Base-by-base conservation (phyloP, 2,113 vertebrate species). In the Paratilapia polleni region DNA sequence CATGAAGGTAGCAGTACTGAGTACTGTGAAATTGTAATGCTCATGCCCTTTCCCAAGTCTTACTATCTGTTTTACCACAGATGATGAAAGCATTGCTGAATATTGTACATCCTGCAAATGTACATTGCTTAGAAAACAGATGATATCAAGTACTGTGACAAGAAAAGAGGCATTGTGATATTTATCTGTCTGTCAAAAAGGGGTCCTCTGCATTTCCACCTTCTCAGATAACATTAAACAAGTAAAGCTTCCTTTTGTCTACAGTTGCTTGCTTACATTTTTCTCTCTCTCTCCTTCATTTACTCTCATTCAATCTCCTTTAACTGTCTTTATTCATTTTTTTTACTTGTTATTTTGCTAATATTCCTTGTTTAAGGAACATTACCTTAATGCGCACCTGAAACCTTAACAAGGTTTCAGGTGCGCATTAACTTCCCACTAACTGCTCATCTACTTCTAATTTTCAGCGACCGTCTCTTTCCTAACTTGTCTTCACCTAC, bases 51-150 rank as follows among this genome's bases (percentile, higher is more conserved):
- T 86, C 68, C 60, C 13, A 34, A 66, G 24, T 78, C 22, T 57
- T 20, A 70, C 9, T 9, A 52, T 70, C 62, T 57, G 4, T 26
- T 26, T 77, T 80, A 57, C 62, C 54, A 41, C 38, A 62, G 64
- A 79, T 83, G 77, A 86, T 81, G 78, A 87, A 87, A 83, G 19
- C 26, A 26, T 87, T 88, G 52, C 66, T 8, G 3, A 17, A 26
- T 62, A 4, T 66, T 89, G 10, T 75, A 81, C 57, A 13, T 49
- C 10, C 26, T 74, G 43, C 75, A 78, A 52, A 54, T 68, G 19
- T 58, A 13, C 24, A n/a, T 47, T 52, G 6, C 43, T 52, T 14
- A 77, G 19, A 77, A 36, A 77, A 62, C 19, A 12, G 14, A n/a
- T 47, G 15, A 56, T 4, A 11, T 28, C 41, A 28, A 9, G 49